Conservation (phyloP, 2,113 vertebrate species). For the Toxotes jaculatrix region DNA sequence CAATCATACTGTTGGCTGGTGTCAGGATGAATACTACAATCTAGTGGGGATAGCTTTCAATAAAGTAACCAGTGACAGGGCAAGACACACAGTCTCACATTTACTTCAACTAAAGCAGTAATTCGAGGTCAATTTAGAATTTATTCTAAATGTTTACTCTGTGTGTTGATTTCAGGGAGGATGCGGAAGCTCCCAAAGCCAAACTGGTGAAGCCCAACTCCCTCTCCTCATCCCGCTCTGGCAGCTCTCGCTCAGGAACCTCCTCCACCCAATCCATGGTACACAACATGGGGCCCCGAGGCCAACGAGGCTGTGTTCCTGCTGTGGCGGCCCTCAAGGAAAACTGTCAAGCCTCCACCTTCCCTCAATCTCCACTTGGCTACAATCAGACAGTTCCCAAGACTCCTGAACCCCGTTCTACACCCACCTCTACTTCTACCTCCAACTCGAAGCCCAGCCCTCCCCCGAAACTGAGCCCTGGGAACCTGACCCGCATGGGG, state of each 20-base stretch:
- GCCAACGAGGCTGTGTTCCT: slow-evolving; percentile 74
- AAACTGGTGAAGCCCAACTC: slow-evolving; percentile 92
- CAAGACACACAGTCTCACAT: neutral
- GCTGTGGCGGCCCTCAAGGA: slow-evolving; percentile 69
- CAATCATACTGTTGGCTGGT: neutral
- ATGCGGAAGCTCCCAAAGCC: slow-evolving; percentile 93
- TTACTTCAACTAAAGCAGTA: neutral
- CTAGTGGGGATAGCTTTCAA: neutral
- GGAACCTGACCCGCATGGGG: slow-evolving; percentile 82
- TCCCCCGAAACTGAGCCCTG: slow-evolving; percentile 72
- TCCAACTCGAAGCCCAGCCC: slow-evolving; percentile 65
- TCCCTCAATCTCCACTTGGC: slow-evolving; percentile 71
- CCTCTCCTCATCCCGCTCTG: slow-evolving; percentile 89
- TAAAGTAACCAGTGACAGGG: neutral
- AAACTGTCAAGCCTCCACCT: slow-evolving; percentile 69
- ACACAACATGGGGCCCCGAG: slow-evolving; percentile 83
- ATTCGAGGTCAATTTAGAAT: neutral
- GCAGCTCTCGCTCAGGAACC: slow-evolving; percentile 91
- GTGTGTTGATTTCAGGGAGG: slow-evolving; percentile 86
- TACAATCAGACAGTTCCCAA: slow-evolving; percentile 71
- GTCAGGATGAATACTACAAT: neutral
- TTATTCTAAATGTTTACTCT: neutral
- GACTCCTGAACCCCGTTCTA: slow-evolving; percentile 68
- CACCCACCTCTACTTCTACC: slow-evolving; percentile 37
- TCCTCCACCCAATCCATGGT: slow-evolving; percentile 93